Evolutionary conservation across 2,888 invertebrate genomes (phyloP).

Genomic region (Panorpa germanica): DNA sequence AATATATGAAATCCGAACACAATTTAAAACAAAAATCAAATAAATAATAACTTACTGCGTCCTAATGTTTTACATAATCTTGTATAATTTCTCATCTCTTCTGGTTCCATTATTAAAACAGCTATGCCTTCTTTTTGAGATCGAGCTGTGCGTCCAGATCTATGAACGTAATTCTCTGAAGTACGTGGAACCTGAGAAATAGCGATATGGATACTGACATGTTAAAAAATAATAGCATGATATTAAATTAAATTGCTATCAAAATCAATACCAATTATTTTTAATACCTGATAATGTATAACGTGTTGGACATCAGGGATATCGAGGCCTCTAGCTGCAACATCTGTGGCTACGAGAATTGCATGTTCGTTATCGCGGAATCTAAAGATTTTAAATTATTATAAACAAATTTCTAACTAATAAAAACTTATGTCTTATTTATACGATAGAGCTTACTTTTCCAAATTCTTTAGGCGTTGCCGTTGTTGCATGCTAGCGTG

Average conservation of each 20-base stretch:
- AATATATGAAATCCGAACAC: slow-evolving; percentile 6
- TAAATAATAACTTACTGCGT: slow-evolving; percentile 41
- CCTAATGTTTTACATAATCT: slow-evolving; percentile 71
- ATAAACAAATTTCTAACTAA: slow-evolving; percentile 17
- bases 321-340: slow-evolving; percentile 93
- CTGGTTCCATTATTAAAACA: slow-evolving; percentile 77
- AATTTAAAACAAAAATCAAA: slow-evolving; percentile 9
- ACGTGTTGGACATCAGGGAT: slow-evolving; percentile 89
- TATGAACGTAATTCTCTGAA: slow-evolving; percentile 90
- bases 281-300: slow-evolving; percentile 66
- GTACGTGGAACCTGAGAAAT: slow-evolving; percentile 85
- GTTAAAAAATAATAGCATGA: no score
- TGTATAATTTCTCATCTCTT: slow-evolving; percentile 59
- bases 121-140: slow-evolving; percentile 79
- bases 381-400: slow-evolving; percentile 20
- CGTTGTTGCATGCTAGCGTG: slow-evolving; percentile 88
- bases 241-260: no score
- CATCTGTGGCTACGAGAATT: slow-evolving; percentile 84
- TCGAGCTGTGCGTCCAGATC: slow-evolving; percentile 91
- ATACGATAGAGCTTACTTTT: slow-evolving; percentile 30
- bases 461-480: slow-evolving; percentile 84
- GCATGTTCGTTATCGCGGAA: slow-evolving; percentile 53
- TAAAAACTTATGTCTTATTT: slow-evolving; percentile 2
- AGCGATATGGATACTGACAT: no score
- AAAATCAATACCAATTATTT: no score